Evolutionary conservation across 2,113 vertebrate genomes (phyloP), one percentile per base, ranked within the genome.

Genomic region (Gadus chalcogrammus): DNA sequence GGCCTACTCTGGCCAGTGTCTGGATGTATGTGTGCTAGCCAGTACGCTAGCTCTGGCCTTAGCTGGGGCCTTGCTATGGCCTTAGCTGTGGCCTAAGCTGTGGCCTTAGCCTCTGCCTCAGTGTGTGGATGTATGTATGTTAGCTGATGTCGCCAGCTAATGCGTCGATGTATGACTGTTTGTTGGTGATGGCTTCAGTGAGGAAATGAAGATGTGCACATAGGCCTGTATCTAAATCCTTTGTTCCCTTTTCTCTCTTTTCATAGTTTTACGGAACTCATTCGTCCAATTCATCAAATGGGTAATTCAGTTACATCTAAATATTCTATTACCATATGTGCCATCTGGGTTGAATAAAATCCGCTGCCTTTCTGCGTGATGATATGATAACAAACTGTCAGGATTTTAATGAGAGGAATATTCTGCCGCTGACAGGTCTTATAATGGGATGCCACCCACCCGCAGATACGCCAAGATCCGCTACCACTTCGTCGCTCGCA

Each of bases 401-500:
- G 61, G 16, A 67, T 4, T 48, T 20, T 20, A 20, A 27, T 67
- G 24, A 6, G 2, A 11, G 24, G 24, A 27, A 53, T 56, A 64
- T 17, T 8, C 8, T 70, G 2, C 80, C 73, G n/a, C 72, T 59
- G n/a, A 67, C 82, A 96, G 95, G 84, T 92, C 91, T 65, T 92
- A 92, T 64, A 92, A 93, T n/a, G 88, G 84, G 6, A 42, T 87
- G 81, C 53, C 86, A 56, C 71, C 56, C 4, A 42, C 74, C 1
- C 93, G 88, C 31, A 95, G 92, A 91, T 95, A 90, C 58, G 95
- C 93, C 91, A 94, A 92, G 92, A 93, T 96, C 42, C 91, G 87
- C 72, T 99, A 99, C 3, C 94, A 94, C 85, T 99, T 98, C 82
- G 95, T 97, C 0, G 97, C 97, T 0, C 91, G 92, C 9, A 99